phyloP scores from a whole-genome alignment of 2,797 vertebrate species.

The Sarcoramphus papa region DNA sequence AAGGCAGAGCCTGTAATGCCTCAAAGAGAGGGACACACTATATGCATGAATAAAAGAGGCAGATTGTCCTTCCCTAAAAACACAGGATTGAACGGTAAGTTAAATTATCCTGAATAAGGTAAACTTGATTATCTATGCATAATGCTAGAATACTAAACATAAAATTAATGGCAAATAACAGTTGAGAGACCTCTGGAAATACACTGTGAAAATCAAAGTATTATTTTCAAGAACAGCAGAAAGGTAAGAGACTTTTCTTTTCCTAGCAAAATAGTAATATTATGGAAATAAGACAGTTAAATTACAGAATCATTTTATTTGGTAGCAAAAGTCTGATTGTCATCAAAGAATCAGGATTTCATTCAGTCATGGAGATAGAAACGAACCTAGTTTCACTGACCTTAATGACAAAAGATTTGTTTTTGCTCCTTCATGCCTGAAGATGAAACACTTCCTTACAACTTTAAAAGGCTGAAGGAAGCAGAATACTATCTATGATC shows the following conservation, averaged over 20 bases:
- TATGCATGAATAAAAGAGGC: constrained; percentile 5
- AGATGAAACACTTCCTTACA: constrained; percentile 10
- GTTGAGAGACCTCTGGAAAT: constrained; percentile 1
- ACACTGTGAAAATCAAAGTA: background rate
- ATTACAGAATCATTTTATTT: constrained; percentile 6
- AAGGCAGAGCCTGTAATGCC: constrained; percentile 3
- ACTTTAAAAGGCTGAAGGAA: background rate
- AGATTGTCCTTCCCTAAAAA: constrained; percentile 4
- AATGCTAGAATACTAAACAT: background rate
- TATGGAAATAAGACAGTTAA: background rate
- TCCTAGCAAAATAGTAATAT: background rate
- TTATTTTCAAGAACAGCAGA: constrained; percentile 35
- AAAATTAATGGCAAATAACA: background rate
- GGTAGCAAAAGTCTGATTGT: background rate
- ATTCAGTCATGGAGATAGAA: background rate
- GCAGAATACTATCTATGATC: background rate
- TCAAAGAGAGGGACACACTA: background rate
- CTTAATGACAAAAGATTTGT: background rate
- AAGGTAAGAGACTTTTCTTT: constrained; percentile 61
- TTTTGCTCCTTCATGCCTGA: background rate
- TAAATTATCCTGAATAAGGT: constrained; percentile 14
- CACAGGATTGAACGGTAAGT: constrained; percentile 49
- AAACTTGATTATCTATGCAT: background rate
- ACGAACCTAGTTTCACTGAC: background rate
- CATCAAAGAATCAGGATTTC: constrained; percentile 2